Evolutionary conservation across 2,888 invertebrate genomes (phyloP).

Genomic region (Stratiomys singularior): DNA sequence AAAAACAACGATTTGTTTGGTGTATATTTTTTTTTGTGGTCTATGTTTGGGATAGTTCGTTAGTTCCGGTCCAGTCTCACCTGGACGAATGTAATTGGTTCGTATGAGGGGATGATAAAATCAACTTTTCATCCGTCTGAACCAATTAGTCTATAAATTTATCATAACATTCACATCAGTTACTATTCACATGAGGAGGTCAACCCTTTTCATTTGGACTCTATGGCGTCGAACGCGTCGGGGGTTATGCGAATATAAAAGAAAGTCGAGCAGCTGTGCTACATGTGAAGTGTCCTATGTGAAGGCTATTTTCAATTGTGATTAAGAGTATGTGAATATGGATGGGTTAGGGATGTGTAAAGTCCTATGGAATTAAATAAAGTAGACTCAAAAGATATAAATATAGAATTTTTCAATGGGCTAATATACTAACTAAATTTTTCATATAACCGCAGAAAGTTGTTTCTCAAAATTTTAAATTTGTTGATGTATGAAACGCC

Average conservation of each 20-base stretch:
- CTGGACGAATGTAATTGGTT: background rate
- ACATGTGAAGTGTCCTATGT: background rate
- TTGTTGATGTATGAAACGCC: too few species aligned
- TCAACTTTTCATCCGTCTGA: background rate
- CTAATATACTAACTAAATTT: too few species aligned
- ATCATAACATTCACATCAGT: conserved; percentile 7
- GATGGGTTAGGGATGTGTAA: too few species aligned
- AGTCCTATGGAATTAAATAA: too few species aligned
- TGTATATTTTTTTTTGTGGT: background rate
- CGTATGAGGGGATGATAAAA: background rate
- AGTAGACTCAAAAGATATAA: too few species aligned
- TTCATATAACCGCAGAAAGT: too few species aligned
- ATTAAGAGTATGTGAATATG: too few species aligned
- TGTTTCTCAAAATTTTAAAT: too few species aligned
- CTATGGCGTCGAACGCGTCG: background rate
- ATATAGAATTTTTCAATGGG: too few species aligned
- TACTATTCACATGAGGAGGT: background rate
- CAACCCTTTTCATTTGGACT: conserved; percentile 10
- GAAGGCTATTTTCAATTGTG: too few species aligned
- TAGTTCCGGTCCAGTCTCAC: conserved; percentile 15
- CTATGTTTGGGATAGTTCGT: background rate
- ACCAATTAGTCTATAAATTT: conserved; percentile 25
- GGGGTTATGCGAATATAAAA: background rate
- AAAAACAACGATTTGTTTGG: background rate
- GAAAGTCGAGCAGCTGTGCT: conserved; percentile 1